Evolutionary conservation across 2,113 vertebrate genomes (phyloP), one percentile per base, ranked within the genome.

Genomic region (Aplodontia rufa): DNA sequence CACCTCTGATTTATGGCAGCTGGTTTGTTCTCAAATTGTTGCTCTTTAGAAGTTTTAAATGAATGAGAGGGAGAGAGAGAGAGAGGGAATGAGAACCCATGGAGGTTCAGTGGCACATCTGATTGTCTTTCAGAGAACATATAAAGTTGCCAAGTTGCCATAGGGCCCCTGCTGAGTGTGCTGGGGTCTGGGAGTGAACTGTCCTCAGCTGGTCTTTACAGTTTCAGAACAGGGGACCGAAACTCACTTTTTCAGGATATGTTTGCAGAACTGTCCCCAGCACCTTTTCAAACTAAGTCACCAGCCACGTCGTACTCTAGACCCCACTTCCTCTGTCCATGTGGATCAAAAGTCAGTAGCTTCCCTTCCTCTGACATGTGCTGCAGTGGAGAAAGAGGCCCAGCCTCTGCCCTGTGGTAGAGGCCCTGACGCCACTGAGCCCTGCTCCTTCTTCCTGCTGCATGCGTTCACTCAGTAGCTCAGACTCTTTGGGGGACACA

Each of bases 181-280:
- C 32, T 58, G 2, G 37, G 68, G 35, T 8, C 9, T 14, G 74
- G 78, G 80, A 94, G 76, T 69, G 60, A 76, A 32, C 55, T 8
- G 0, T 51, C 16, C 35, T 35, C 3, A 2, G 37, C 74, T 47
- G 19, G 71, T 30, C 72, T 62, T 55, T 22, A 58, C 40, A 47
- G 78, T 55, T 24, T 87, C 91, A 78, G 84, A 90, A 19, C 24
- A 4, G 1, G 3, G 68, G 37, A 71, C 49, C 26, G 75, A 91
- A 91, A 93, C 64, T 20, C 58, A 11, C 4, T 68, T 53, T 78
- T 87, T 74, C 5, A 35, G 64, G 37, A 35, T 16, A 58, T 32
- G 3, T 90, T 97, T 95, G 84, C 90, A 88, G 87, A 96, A 96
- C 72, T 40, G 7, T 28, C 69, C 62, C 76, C 55, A 51, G 9